phyloP scores from a whole-genome alignment of 2,797 vertebrate genomes.

The Xenopus petersii region DNA sequence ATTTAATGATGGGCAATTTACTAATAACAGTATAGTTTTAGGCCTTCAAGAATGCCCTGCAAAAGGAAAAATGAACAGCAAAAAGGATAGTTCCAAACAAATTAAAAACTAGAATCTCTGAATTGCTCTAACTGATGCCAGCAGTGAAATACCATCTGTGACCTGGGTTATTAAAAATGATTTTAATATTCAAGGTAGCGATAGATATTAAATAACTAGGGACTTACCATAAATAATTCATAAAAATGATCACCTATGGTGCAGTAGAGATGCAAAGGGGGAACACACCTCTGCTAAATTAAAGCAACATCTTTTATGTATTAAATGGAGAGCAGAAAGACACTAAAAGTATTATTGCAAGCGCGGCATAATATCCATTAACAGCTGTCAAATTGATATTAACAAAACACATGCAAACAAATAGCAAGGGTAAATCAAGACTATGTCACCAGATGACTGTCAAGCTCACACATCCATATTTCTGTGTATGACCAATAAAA shows the following conservation, averaged over 20 bases:
- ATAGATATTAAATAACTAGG: slow-evolving; percentile 23
- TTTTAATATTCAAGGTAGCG: slow-evolving; percentile 3
- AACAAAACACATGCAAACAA: slow-evolving; percentile 27
- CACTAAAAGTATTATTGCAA: slow-evolving; percentile 20
- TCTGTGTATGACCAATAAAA: too few species aligned
- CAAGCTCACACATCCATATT: slow-evolving; percentile 1
- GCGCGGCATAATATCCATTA: slow-evolving; percentile 21
- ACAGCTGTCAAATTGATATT: slow-evolving; percentile 31
- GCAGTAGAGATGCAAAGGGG: slow-evolving; percentile 10
- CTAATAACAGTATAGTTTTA: too few species aligned
- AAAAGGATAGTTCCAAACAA: not conserved
- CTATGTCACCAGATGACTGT: slow-evolving; percentile 26
- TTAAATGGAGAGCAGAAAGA: slow-evolving; percentile 7
- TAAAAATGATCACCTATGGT: slow-evolving; percentile 12
- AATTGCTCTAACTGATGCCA: not conserved
- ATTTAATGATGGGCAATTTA: too few species aligned
- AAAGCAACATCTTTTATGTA: slow-evolving; percentile 30
- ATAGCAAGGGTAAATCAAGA: slow-evolving; percentile 27
- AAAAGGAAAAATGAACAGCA: too few species aligned
- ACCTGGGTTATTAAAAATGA: slow-evolving; percentile 8
- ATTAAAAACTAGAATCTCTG: not conserved
- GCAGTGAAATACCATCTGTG: not conserved
- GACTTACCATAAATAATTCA: slow-evolving; percentile 23
- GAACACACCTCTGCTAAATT: slow-evolving; percentile 17
- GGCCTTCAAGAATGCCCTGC: too few species aligned